Base-by-base conservation (phyloP, 2,888 invertebrate species). In the Subacronicta megacephala region DNA sequence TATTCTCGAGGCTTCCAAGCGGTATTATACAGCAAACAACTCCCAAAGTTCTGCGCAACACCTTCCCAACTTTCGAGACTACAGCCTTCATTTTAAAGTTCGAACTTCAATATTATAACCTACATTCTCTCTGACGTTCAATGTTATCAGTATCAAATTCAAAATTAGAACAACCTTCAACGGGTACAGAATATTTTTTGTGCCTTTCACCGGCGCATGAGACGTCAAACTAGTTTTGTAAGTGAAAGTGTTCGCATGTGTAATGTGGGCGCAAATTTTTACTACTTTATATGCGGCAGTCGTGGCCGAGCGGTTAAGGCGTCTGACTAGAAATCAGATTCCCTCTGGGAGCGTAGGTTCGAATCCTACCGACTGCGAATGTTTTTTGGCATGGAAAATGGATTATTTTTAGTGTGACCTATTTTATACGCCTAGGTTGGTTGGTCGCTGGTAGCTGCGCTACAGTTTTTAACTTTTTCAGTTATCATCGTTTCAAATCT, bases 341-440 rank as follows among this genome's bases (percentile, higher is more conserved):
- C 96, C 96, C 96, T 96, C 96, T 97, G 96, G 96, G 96, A 96
- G 96, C 97, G 96, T 96, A 97, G 96, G 96, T 97, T 97, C 97
- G 96, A 96, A 96, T 97, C 96, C 96, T 97, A 96, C 96, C 96
- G 96, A 96, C 96, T 96, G 96, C 96, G 96, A 73, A 78, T 1
- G 0, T 33, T 41, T 59, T 71, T 66, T 57, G 38, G 2, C 15
- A 9, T 7, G 3, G 1, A 0, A 0, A 33, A 26, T 10, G 3
- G 9, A 9, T 31, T 61, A 43, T 61, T 47, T 68, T 67, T 51
- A 37, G 17, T 7, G 10, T 26, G 26, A 33, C 6, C 42, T 51
- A 35, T 29, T 45, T 31, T 5, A 9, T 7, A 23, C 1, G 7
- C 23, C 7, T 23, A 23, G 23, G 4, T 23, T 23, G 9, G 9